phyloP scores from a whole-genome alignment of 2,113 vertebrate genomes.

The Colius striatus region DNA sequence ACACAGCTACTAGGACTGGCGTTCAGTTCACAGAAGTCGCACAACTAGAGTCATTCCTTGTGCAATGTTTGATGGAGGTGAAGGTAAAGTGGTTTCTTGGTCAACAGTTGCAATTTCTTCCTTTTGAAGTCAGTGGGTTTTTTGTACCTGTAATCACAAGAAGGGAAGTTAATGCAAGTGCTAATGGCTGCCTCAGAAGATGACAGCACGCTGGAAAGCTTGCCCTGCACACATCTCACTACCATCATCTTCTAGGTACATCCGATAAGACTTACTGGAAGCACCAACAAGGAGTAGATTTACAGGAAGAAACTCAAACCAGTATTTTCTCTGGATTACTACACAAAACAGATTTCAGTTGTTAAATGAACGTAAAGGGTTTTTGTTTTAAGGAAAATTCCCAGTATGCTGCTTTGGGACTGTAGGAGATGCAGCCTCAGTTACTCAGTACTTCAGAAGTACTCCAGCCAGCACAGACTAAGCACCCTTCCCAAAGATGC shows the following conservation, averaged over 20 bases:
- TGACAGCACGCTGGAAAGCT: not conserved
- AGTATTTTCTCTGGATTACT: not conserved
- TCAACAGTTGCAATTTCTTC: conserved; percentile 96
- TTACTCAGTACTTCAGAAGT: not conserved
- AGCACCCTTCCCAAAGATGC: not conserved
- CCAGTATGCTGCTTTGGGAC: not conserved
- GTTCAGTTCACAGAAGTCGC: conserved; percentile 60
- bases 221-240: not conserved
- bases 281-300: not conserved
- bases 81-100: conserved; percentile 99
- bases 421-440: not conserved
- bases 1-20: conserved; percentile 45
- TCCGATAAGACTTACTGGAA: not conserved
- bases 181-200: not conserved
- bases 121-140: conserved; percentile 99
- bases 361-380: accelerated
- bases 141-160: conserved; percentile 89
- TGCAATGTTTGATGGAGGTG: conserved; percentile 96
- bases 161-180: not conserved
- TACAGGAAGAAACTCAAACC: not conserved
- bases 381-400: not conserved
- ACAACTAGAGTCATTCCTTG: conserved; percentile 85
- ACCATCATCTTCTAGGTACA: not conserved
- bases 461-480: not conserved
- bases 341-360: not conserved